phyloP scores from a whole-genome alignment of 2,888 invertebrate genomes.

The Chydorus sphaericus region DNA sequence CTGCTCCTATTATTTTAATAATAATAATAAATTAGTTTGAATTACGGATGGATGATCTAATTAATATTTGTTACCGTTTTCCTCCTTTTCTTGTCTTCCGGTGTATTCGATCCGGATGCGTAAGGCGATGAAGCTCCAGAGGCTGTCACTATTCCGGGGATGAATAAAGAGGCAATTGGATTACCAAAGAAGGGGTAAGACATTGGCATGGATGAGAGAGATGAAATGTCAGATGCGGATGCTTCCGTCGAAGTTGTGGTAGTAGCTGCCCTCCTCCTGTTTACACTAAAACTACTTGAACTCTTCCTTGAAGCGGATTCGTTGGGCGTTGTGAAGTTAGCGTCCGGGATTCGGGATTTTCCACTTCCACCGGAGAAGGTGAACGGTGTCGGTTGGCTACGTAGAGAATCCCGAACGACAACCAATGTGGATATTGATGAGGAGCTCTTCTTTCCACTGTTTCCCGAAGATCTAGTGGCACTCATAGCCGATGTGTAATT shows the following conservation, averaged over 20 bases:
- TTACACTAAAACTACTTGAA: neutral
- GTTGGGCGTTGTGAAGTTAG: neutral
- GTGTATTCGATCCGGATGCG: neutral
- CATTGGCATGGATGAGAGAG: slow-evolving; percentile 9
- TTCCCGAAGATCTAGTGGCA: slow-evolving; percentile 16
- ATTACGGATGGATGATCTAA: neutral
- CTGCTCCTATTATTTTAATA: too few species aligned
- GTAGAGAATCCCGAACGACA: slow-evolving; percentile 1
- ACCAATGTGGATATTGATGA: neutral
- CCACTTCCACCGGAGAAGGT: neutral
- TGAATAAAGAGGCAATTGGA: slow-evolving; percentile 3
- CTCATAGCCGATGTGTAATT: slow-evolving; percentile 31
- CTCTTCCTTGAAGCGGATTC: neutral
- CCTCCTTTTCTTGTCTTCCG: slow-evolving; percentile 6
- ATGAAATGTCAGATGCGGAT: slow-evolving; percentile 3
- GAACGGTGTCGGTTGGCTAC: neutral
- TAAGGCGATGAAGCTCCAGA: neutral
- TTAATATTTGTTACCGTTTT: slow-evolving; percentile 3
- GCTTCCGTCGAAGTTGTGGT: slow-evolving; percentile 29
- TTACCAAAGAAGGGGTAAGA: slow-evolving; percentile 7
- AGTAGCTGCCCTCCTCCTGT: neutral
- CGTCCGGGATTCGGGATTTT: neutral
- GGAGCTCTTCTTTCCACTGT: slow-evolving; percentile 9
- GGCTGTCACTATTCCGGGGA: neutral
- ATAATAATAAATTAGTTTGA: too few species aligned